Conservation (phyloP, 1,140 invertebrate species). For the Ips nitidus region DNA sequence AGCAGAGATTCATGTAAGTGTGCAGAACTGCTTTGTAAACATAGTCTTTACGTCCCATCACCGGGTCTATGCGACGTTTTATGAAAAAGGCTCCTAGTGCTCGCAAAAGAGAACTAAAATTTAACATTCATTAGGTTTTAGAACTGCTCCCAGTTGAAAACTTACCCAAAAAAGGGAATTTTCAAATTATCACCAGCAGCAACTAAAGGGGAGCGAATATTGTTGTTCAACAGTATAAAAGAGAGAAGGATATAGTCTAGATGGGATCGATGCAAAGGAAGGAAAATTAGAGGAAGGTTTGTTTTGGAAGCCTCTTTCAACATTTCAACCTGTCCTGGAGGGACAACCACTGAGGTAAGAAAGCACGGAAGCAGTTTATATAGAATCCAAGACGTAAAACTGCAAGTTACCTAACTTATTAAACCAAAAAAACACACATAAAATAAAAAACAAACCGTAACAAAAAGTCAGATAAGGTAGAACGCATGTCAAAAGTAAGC, state of each 20-base stretch:
- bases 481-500: conserved; percentile 73
- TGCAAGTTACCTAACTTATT: conserved; percentile 42
- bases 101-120: conserved; percentile 70
- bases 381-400: conserved; percentile 75
- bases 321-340: conserved; percentile 76
- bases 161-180: conserved; percentile 87
- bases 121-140: neutral
- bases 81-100: conserved; percentile 94
- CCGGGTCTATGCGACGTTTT: conserved; percentile 78
- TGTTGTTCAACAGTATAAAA: conserved; percentile 80
- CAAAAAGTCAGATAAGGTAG: conserved; percentile 67
- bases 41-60: conserved; percentile 71
- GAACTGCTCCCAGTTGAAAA: conserved; percentile 3
- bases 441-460: conserved; percentile 55
- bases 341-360: conserved; percentile 73
- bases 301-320: conserved; percentile 68
- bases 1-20: conserved; percentile 82
- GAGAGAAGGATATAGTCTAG: conserved; percentile 91
- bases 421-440: conserved; percentile 1
- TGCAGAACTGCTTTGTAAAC: conserved; percentile 87
- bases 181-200: conserved; percentile 92
- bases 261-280: conserved; percentile 89
- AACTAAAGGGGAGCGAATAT: conserved; percentile 82
- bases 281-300: conserved; percentile 80
- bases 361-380: conserved; percentile 83